phyloP scores from a whole-genome alignment of 2,113 vertebrate species.

The Sturnus vulgaris region DNA sequence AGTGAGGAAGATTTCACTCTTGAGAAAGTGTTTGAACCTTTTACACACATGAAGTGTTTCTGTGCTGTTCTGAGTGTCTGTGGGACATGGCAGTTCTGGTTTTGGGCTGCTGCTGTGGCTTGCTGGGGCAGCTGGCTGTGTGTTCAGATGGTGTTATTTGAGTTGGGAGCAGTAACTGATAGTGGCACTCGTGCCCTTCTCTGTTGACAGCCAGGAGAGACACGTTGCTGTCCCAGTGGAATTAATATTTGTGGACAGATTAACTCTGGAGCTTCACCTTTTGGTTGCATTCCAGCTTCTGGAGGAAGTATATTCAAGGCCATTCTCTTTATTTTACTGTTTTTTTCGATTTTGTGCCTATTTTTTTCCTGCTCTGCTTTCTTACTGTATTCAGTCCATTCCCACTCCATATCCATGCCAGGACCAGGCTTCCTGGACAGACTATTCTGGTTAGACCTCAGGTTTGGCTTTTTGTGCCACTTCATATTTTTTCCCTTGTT shows the following conservation, averaged over 20 bases:
- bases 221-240: not conserved
- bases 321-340: not conserved
- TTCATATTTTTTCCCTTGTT: not conserved
- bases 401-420: not conserved
- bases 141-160: not conserved
- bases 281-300: not conserved
- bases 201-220: not conserved
- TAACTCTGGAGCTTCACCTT: not conserved
- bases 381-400: not conserved
- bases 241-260: not conserved
- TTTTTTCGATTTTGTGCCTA: not conserved
- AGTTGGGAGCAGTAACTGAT: not conserved
- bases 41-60: rapidly evolving
- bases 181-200: not conserved
- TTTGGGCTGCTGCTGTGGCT: not conserved
- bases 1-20: not conserved
- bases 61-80: not conserved
- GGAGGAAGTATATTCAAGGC: not conserved
- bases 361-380: not conserved
- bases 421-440: not conserved
- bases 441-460: not conserved
- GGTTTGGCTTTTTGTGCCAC: not conserved
- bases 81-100: not conserved
- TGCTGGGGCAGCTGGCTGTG: not conserved
- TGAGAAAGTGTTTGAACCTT: not conserved